Conservation (phyloP, 2,797 vertebrate species). For the Sebastes vulpes region DNA sequence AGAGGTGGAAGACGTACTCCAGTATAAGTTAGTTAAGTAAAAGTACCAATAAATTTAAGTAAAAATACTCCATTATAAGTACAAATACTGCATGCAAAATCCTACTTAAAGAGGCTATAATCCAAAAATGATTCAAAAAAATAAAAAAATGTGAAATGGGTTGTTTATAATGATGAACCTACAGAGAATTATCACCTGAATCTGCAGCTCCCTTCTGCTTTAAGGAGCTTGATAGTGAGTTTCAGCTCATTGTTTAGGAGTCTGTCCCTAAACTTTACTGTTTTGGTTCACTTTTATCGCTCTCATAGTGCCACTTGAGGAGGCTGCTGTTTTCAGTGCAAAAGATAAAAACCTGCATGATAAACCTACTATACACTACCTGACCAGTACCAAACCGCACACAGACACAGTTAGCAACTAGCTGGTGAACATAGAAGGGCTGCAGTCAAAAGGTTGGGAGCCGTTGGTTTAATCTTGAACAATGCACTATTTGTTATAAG, state of each 20-base stretch:
- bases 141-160: too few species aligned
- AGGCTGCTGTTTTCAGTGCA: too few species aligned
- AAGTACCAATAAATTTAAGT: neutral
- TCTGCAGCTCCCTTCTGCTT: too few species aligned
- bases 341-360: too few species aligned
- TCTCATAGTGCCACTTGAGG: too few species aligned
- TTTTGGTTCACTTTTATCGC: too few species aligned
- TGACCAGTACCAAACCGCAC: neutral
- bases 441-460: neutral
- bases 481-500: neutral
- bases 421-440: neutral
- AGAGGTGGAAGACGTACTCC: neutral
- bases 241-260: too few species aligned
- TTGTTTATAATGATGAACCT: too few species aligned
- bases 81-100: neutral
- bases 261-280: accelerated
- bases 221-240: too few species aligned
- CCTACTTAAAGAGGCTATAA: neutral
- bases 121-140: too few species aligned
- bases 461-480: neutral
- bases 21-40: neutral
- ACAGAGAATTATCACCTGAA: too few species aligned
- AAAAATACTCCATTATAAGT: neutral
- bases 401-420: neutral
- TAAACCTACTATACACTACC: neutral